Evolutionary conservation across 2,888 invertebrate species (phyloP).

Genomic region (Gnatocerus cornutus): DNA sequence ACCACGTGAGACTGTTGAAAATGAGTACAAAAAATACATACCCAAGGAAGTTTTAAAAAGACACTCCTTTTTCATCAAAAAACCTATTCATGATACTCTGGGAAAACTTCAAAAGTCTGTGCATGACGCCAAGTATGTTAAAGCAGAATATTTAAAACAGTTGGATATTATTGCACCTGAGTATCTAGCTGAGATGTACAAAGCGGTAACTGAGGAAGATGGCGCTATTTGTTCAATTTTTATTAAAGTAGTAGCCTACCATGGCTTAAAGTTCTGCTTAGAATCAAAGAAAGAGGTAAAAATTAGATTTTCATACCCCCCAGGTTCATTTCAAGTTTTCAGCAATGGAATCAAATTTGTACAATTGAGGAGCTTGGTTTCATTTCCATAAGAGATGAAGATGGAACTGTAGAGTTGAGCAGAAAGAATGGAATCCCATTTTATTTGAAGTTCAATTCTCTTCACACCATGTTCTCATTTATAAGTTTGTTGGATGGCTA

Average conservation of each 20-base stretch:
- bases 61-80: constrained; percentile 84
- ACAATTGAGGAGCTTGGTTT: constrained; percentile 89
- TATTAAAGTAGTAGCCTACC: constrained; percentile 78
- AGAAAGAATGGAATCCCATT: constrained; percentile 85
- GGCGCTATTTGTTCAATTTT: constrained; percentile 81
- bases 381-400: constrained; percentile 83
- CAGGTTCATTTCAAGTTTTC: neutral
- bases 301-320: neutral
- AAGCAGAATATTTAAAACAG: constrained; percentile 86
- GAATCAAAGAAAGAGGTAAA: constrained; percentile 77
- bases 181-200: constrained; percentile 85
- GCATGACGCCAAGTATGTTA: constrained; percentile 81
- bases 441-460: constrained; percentile 81
- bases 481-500: constrained; percentile 90
- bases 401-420: constrained; percentile 84
- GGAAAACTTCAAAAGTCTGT: constrained; percentile 74
- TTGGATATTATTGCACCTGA: constrained; percentile 87
- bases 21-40: constrained; percentile 87
- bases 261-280: constrained; percentile 80
- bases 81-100: constrained; percentile 81
- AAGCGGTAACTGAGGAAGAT: constrained; percentile 79
- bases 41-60: constrained; percentile 85
- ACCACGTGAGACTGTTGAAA: constrained; percentile 79
- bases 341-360: constrained; percentile 83
- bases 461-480: constrained; percentile 82